A percentile compares a stretch with the other conserved stretches of the same genome.
These are phyloP conservation scores for Nemapogon koenigi DNA, from an alignment of 2,888 invertebrate genomes.

Conservation along the genomic window DNA sequence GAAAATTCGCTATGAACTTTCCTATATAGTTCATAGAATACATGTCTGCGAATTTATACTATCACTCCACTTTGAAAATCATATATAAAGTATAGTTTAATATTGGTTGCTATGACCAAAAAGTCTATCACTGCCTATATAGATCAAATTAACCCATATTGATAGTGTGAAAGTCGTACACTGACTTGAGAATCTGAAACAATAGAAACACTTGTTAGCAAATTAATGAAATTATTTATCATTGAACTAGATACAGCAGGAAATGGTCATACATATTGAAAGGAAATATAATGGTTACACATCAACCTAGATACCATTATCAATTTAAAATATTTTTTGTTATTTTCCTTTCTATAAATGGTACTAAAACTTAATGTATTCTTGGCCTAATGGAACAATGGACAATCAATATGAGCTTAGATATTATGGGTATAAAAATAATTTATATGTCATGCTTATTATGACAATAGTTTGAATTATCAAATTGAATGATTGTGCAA, in stretches of 20 bases:
- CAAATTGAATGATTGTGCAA: too few relatives aligned
- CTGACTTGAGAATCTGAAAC: constrained; percentile 3
- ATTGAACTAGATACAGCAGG: too few relatives aligned
- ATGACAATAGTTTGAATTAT: too few relatives aligned
- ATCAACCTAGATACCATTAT: not conserved
- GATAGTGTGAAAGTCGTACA: not conserved
- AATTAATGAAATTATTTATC: too few relatives aligned
- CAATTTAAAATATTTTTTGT: not conserved
- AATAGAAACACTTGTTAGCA: too few relatives aligned
- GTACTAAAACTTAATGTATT: not conserved
- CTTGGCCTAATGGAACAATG: too few relatives aligned
- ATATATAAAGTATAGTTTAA: not conserved
- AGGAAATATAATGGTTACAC: not conserved
- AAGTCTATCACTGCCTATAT: not conserved
- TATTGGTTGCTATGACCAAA: too few relatives aligned
- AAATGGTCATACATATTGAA: not conserved
- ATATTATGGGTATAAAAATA: too few relatives aligned
- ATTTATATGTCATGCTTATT: too few relatives aligned
- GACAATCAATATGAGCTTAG: too few relatives aligned
- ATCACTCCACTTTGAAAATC: not conserved
- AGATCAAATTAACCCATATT: constrained; percentile 6
- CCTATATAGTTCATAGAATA: constrained; percentile 86
- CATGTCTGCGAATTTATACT: constrained; percentile 40
- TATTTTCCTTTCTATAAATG: not conserved
- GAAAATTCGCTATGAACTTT: constrained; percentile 88